Evolutionary conservation across 2,888 invertebrate species (phyloP), one percentile per base, ranked within the genome.

Genomic region (Oxycera nigricornis): DNA sequence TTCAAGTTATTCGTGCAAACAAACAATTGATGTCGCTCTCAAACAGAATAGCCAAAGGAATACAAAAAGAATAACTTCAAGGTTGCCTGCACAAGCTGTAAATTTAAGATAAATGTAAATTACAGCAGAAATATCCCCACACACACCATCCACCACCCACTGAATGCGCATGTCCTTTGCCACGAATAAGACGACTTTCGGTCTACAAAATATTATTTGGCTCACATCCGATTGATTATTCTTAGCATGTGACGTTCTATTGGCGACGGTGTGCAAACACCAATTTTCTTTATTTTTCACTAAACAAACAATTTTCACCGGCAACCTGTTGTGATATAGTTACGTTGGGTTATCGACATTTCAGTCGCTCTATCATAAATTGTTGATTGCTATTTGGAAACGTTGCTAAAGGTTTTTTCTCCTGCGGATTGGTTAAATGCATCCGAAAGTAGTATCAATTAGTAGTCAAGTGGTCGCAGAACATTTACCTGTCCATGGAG

Each of bases 281-380:
- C 50, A 50, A 3, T 20, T 22, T 55, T 24, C 22, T 55, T 3
- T 17, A 6, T 20, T 2, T 35, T 55, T 55, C 17, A 55, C 2
- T 55, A 11, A 20, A 22, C n/a, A 50, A n/a, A 7, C 17, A 6
- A 4, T 14, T 17, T 50, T 50, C 14, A 28, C 59, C 59, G n/a
- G 30, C 59, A 59, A 59, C 30, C 59, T 59, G 59, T 59, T 55
- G 55, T 55, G 24, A 24, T 55, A 24, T 55, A n/a, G n/a, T n/a
- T n/a, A n/a, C n/a, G n/a, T n/a, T 59, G 2, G 11, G 46, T n/a
- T 46, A 46, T 46, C 6, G 14, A 46, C 17, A 46, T 7, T 46
- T 46, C 17, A 46, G 3, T n/a, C 46, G 14, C 3, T 46, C 17
- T 6, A 11, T 35, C 6, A 35, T 7, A 35, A 35, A 7, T 35